A percentile compares a stretch with the other conserved stretches of the same genome.
phyloP scores from a whole-genome alignment of 2,113 vertebrate genomes.

The Sterrhoptilus dennistouni region DNA sequence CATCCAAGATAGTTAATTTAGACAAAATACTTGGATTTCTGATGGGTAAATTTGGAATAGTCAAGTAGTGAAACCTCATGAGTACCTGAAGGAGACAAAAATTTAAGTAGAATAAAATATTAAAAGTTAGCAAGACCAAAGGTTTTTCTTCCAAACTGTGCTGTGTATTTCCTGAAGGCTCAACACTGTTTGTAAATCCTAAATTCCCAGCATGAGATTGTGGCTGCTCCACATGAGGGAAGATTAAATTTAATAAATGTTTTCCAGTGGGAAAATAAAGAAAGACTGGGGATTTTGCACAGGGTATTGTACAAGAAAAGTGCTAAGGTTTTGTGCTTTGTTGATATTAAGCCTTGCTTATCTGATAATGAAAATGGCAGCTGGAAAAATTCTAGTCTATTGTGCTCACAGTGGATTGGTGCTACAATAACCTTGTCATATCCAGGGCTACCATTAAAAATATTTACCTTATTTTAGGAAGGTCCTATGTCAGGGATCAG shows the following conservation, averaged over 20 bases:
- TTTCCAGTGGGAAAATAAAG: neutral
- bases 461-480: neutral
- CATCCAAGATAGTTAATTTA: neutral
- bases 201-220: neutral
- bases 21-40: neutral
- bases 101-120: neutral
- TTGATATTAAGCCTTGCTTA: neutral
- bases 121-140: neutral
- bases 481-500: neutral
- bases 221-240: neutral
- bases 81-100: neutral
- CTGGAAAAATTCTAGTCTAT: neutral
- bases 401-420: neutral
- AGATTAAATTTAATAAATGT: neutral
- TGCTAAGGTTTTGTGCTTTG: neutral
- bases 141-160: neutral
- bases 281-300: neutral
- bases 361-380: neutral
- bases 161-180: neutral
- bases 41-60: neutral
- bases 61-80: neutral
- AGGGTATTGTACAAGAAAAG: neutral
- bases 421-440: neutral
- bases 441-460: neutral
- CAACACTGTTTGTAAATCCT: neutral